Evolutionary conservation across 2,888 invertebrate genomes (phyloP).

Genomic region (Drosophila putrida): DNA sequence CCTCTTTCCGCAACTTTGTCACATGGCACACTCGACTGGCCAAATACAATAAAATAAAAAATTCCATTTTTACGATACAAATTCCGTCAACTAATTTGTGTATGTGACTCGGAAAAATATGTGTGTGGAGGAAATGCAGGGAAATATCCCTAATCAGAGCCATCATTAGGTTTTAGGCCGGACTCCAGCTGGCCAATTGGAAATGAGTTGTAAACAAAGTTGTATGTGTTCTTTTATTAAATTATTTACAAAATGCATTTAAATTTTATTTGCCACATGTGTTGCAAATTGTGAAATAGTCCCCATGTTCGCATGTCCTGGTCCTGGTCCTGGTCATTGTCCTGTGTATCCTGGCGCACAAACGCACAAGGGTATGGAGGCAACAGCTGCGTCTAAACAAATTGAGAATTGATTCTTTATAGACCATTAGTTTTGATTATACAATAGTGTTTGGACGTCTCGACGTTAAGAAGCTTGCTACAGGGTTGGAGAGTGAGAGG

Average conservation of each 20-base stretch:
- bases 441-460: conserved; percentile 64
- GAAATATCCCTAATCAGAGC: conserved; percentile 27
- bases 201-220: conserved; percentile 27
- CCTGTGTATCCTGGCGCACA: conserved; percentile 31
- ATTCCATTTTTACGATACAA: conserved; percentile 71
- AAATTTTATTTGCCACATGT: conserved; percentile 79
- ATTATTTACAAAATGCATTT: conserved; percentile 69
- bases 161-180: conserved; percentile 14
- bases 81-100: conserved; percentile 71
- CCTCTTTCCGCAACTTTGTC: conserved; percentile 11
- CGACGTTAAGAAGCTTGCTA: conserved; percentile 31
- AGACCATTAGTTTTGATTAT: conserved; percentile 83
- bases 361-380: conserved; percentile 20
- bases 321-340: conserved; percentile 36
- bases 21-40: conserved; percentile 46
- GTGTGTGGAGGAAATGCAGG: conserved; percentile 1
- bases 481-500: neutral
- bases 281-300: conserved; percentile 40
- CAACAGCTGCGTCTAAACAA: conserved; percentile 79
- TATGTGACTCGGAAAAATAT: conserved; percentile 28
- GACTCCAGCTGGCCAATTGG: conserved; percentile 23
- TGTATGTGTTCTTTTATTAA: conserved; percentile 44
- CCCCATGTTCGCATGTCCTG: conserved; percentile 6
- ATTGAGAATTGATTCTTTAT: conserved; percentile 84
- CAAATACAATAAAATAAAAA: conserved; percentile 44